Base-by-base conservation (phyloP, 2,888 invertebrate species). In the Xylophagus ater region DNA sequence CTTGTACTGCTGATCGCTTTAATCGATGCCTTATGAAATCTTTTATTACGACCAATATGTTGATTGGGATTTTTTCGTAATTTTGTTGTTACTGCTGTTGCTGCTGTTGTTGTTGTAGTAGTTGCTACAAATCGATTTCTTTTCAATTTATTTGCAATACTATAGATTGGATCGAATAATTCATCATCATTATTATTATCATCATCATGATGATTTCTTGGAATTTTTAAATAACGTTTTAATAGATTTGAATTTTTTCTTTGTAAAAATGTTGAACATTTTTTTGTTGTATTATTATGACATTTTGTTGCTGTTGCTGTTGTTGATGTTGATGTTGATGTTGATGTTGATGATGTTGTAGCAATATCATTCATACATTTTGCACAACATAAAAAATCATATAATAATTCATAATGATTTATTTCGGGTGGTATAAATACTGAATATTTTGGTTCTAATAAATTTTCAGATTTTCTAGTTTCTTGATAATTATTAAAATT, bases 311-410 rank as follows among this genome's bases (percentile, higher is more conserved):
- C 26, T 19, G 2, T 6, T 20, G 4, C 8, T 21, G 7, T 6
- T 23, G n/a, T 14, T 15, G 4, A 14, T 13, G n/a, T 23, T 14
- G 21, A 23, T 36, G 31, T 24, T 21, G 20, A 12, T 40, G 25
- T 15, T 30, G 23, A 28, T 18, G 58, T n/a, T n/a, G n/a, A n/a
- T n/a, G n/a, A n/a, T n/a, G n/a, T n/a, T n/a, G n/a, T n/a, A n/a
- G n/a, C n/a, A n/a, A n/a, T n/a, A n/a, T 32, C 58, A 48, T 60
- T 59, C 59, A 64, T 60, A 42, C 65, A 65, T 52, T 62, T 64
- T 45, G 65, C 66, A 51, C 65, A 65, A 51, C 65, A 65, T 4
- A 65, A 47, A 46, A 65, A 63, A 44, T 65, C 66, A 43, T 65
- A 65, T 18, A 66, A 52, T 40, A 62, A 52, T 42, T 62, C 62